A percentile compares a stretch with the other conserved stretches of the same genome.
Conservation (phyloP, 2,113 vertebrate species). For the Sterna hirundo region DNA sequence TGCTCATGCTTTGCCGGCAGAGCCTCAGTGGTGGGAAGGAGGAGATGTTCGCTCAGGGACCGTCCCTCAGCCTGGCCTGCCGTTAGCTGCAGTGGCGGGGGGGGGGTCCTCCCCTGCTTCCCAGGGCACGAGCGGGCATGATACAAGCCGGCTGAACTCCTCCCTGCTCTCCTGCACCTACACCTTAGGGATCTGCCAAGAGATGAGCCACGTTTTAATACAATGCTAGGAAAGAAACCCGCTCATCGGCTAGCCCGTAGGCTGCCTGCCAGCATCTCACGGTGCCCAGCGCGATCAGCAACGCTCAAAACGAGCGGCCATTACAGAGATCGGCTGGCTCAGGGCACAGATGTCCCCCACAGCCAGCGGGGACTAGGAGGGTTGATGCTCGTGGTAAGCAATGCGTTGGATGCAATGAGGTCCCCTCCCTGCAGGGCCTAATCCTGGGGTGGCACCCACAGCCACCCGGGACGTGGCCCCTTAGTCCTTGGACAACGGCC, state of each 20-base stretch:
- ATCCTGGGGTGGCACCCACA: neutral
- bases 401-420: neutral
- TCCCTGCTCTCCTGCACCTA: neutral
- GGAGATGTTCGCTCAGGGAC: neutral
- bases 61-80: neutral
- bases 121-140: neutral
- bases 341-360: neutral
- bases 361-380: neutral
- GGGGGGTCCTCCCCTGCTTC: neutral
- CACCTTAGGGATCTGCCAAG: neutral
- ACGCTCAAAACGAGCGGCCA: neutral
- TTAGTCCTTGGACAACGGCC: accelerated
- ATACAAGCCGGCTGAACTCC: neutral
- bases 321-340: neutral
- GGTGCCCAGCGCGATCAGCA: neutral
- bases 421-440: neutral
- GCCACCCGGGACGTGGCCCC: accelerated
- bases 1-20: neutral
- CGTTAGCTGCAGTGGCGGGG: neutral
- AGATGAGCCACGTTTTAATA: neutral
- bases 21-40: neutral
- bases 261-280: neutral
- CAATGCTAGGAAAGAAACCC: neutral
- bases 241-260: neutral
- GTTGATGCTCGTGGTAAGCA: neutral